Evolutionary conservation across 2,113 vertebrate genomes (phyloP).

Genomic region (Megaceryle maxima): DNA sequence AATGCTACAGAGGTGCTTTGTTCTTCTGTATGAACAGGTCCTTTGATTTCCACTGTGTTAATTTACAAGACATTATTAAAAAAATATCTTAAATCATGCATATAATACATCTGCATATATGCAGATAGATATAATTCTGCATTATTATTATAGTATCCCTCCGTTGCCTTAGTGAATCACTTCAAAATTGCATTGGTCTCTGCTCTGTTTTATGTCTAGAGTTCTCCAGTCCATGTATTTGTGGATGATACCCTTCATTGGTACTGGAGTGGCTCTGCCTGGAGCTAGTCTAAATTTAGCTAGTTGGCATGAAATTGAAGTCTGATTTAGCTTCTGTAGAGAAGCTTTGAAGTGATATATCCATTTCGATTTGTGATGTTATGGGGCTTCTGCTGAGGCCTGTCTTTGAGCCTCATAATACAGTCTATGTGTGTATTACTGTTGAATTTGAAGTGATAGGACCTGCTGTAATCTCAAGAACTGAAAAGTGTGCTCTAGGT

Average conservation of each 20-base stretch:
- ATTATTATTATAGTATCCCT: not conserved
- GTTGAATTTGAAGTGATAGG: not conserved
- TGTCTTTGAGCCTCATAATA: not conserved
- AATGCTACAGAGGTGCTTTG: not conserved
- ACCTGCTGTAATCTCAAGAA: not conserved
- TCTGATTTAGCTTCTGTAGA: not conserved
- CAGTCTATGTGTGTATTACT: not conserved
- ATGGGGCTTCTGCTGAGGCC: not conserved
- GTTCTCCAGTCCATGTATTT: fast-evolving
- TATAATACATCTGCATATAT: not conserved
- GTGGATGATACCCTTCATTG: not conserved
- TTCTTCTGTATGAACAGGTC: not conserved
- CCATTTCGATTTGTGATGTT: not conserved
- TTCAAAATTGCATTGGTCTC: not conserved
- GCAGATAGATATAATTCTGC: not conserved
- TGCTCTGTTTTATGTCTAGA: not conserved
- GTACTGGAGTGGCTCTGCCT: not conserved
- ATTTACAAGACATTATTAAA: not conserved
- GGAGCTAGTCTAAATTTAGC: not conserved
- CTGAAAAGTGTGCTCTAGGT: not conserved
- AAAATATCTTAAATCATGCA: not conserved
- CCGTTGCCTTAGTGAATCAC: not conserved
- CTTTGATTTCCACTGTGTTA: not conserved
- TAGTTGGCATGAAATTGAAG: not conserved
- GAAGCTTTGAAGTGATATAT: not conserved